Evolutionary conservation across 2,888 invertebrate species (phyloP).

Genomic region (Cataglyphis altisquamis): DNA sequence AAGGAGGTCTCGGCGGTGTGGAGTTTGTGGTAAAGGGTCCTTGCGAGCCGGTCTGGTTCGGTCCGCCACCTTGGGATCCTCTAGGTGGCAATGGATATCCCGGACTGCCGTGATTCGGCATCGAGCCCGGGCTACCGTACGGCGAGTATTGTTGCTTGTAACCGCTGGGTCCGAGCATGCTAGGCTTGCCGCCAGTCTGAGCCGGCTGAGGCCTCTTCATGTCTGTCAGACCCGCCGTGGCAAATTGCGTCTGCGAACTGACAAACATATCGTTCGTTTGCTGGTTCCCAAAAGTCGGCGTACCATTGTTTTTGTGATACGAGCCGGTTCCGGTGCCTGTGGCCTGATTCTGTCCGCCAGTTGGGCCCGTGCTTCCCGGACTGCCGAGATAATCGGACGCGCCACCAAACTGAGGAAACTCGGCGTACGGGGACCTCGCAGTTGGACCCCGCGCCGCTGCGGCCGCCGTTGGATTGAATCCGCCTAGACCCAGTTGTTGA

Average conservation of each 20-base stretch:
- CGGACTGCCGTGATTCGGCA: slow-evolving; percentile 88
- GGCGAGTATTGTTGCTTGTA: slow-evolving; percentile 90
- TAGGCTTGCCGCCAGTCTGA: slow-evolving; percentile 81
- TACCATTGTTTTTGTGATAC: slow-evolving; percentile 84
- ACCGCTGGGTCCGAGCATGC: slow-evolving; percentile 83
- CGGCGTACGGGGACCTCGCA: slow-evolving; percentile 88
- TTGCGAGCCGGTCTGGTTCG: slow-evolving; percentile 84
- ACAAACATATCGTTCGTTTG: slow-evolving; percentile 81
- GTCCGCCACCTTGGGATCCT: slow-evolving; percentile 84
- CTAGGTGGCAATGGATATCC: slow-evolving; percentile 86
- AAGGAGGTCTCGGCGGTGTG: slow-evolving; percentile 87
- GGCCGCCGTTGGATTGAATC: slow-evolving; percentile 86
- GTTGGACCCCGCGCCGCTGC: slow-evolving; percentile 82
- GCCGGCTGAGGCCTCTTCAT: slow-evolving; percentile 85
- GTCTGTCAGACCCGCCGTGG: slow-evolving; percentile 76
- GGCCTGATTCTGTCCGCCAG: slow-evolving; percentile 77
- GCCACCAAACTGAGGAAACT: slow-evolving; percentile 88
- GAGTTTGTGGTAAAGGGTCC: slow-evolving; percentile 86
- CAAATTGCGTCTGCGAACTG: slow-evolving; percentile 79
- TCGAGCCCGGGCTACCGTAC: slow-evolving; percentile 89
- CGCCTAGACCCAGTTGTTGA: slow-evolving; percentile 89
- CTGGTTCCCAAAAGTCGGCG: slow-evolving; percentile 70
- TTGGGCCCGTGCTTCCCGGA: slow-evolving; percentile 83
- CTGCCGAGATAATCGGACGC: slow-evolving; percentile 87
- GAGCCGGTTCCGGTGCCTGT: slow-evolving; percentile 73